These are phyloP conservation scores for Andricus curvator DNA, from an alignment of 2,888 invertebrate species.

Conservation along the genomic window DNA sequence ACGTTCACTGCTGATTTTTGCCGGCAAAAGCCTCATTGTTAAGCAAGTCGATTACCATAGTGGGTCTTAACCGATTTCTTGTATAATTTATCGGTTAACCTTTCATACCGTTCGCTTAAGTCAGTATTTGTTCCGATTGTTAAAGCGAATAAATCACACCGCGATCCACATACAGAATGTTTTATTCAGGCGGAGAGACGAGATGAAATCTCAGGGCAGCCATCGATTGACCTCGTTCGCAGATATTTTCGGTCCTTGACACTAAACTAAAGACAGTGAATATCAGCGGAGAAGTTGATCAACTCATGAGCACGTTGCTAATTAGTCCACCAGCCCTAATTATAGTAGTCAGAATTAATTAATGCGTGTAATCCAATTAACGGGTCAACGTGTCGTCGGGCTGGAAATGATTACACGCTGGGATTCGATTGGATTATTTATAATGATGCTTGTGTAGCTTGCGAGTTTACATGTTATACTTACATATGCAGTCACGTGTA, in stretches of 20 bases:
- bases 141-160: slow-evolving; percentile 22
- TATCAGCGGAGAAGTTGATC: not conserved
- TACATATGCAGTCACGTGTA: slow-evolving; percentile 9
- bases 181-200: slow-evolving; percentile 13
- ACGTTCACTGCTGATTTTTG: not conserved
- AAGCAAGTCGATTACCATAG: not conserved
- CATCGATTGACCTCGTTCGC: slow-evolving; percentile 37
- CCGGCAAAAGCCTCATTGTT: not conserved
- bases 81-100: slow-evolving; percentile 35
- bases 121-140: slow-evolving; percentile 14
- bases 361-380: slow-evolving; percentile 46
- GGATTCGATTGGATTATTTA: slow-evolving; percentile 14
- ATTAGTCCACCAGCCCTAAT: slow-evolving; percentile 47
- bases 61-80: not conserved
- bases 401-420: not conserved
- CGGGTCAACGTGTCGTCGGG: slow-evolving; percentile 27
- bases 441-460: not conserved
- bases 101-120: slow-evolving; percentile 10
- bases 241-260: slow-evolving; percentile 35
- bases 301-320: slow-evolving; percentile 41
- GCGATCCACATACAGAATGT: slow-evolving; percentile 30
- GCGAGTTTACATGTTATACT: not conserved
- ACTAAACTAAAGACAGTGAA: slow-evolving; percentile 20
- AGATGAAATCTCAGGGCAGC: slow-evolving; percentile 34
- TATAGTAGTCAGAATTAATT: slow-evolving; percentile 1